Percentiles rank a stretch among this genome's conserved stretches.
Conservation (phyloP, 2,888 invertebrate species). For the Amiota communis region DNA sequence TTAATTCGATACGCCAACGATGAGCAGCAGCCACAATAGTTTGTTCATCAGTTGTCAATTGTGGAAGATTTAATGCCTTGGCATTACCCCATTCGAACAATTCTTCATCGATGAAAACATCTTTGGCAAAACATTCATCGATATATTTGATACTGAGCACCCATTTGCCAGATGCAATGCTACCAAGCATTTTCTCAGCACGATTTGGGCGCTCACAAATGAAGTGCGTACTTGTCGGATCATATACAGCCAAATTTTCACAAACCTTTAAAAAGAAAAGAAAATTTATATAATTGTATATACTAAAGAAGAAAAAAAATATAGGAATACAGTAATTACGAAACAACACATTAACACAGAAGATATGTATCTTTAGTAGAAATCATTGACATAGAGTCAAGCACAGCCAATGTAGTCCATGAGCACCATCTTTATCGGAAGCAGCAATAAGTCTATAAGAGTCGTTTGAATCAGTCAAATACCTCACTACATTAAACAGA, state of each 20-base stretch:
- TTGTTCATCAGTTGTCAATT: slow-evolving; percentile 73
- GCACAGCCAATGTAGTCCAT: no score
- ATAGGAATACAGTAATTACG: neutral
- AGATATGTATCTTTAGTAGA: no score
- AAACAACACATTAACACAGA: no score
- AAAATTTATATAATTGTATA: no score
- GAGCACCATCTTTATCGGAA: no score
- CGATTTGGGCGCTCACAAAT: slow-evolving; percentile 83
- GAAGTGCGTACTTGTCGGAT: slow-evolving; percentile 82
- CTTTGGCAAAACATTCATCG: slow-evolving; percentile 76
- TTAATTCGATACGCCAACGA: slow-evolving; percentile 79
- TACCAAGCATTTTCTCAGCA: slow-evolving; percentile 90
- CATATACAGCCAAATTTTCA: slow-evolving; percentile 74
- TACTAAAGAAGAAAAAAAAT: neutral
- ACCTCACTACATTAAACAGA: no score
- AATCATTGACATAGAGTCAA: no score
- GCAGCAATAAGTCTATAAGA: no score
- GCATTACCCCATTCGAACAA: slow-evolving; percentile 94
- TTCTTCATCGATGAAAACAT: no score
- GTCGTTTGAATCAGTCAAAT: no score
- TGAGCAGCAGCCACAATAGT: slow-evolving; percentile 77
- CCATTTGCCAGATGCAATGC: slow-evolving; percentile 92
- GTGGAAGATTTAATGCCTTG: slow-evolving; percentile 75
- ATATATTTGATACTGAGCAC: slow-evolving; percentile 87
- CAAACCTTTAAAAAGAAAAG: slow-evolving; percentile 54